Percentiles rank a stretch among this genome's conserved stretches.
phyloP scores from a whole-genome alignment of 2,888 invertebrate genomes.

The Salpingus planirostris region DNA sequence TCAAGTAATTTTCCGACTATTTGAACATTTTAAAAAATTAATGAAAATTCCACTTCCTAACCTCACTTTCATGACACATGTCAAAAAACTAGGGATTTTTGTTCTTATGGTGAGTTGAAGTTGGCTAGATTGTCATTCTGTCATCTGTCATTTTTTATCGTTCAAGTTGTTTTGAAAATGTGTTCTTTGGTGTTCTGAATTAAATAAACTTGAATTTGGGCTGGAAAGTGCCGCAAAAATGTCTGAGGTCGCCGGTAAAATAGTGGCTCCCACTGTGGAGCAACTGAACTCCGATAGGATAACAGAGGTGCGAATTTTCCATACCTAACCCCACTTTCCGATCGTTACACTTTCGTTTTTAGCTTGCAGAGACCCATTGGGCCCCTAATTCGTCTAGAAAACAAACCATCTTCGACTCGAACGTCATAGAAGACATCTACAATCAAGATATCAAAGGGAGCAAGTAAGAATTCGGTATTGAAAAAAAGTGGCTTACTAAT shows the following conservation, averaged over 20 bases:
- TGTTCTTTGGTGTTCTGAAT: not conserved
- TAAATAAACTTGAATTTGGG: not conserved
- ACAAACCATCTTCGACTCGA: slow-evolving; percentile 65
- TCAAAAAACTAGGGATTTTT: no score
- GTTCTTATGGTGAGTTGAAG: no score
- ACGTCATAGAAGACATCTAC: slow-evolving; percentile 84
- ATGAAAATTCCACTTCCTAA: no score
- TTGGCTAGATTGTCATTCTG: no score
- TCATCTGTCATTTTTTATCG: not conserved
- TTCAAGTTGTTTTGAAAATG: not conserved
- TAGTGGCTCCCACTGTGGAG: slow-evolving; percentile 70
- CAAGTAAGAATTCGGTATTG: slow-evolving; percentile 47
- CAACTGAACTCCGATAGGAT: slow-evolving; percentile 87
- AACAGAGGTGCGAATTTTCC: slow-evolving; percentile 57
- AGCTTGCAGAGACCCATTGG: slow-evolving; percentile 92
- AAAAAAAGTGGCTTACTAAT: slow-evolving; percentile 28
- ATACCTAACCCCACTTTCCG: slow-evolving; percentile 12
- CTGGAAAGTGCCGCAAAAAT: slow-evolving; percentile 6
- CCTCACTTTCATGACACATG: no score
- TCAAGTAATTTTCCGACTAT: no score
- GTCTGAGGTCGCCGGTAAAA: slow-evolving; percentile 32
- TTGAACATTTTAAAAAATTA: no score
- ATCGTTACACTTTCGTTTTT: slow-evolving; percentile 28
- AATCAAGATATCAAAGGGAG: slow-evolving; percentile 76
- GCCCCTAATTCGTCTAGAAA: slow-evolving; percentile 69